Evolutionary conservation across 2,113 vertebrate species (phyloP).

Genomic region (Sorex fumeus): DNA sequence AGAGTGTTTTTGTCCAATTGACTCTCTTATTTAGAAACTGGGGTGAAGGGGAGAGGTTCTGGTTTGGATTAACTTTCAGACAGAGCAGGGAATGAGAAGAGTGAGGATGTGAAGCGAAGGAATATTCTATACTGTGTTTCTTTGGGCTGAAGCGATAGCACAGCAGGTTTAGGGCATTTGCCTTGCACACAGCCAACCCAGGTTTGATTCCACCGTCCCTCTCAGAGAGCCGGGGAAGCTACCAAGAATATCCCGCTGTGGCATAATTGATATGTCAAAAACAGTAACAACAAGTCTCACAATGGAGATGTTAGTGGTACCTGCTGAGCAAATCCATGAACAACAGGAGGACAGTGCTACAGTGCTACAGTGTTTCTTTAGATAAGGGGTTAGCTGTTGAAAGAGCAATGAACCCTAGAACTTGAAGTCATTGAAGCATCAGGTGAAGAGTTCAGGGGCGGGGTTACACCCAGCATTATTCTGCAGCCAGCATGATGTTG

Average conservation of each 20-base stretch:
- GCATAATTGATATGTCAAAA: too few species aligned
- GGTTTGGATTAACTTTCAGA: background rate
- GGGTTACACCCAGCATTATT: background rate
- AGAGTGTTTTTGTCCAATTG: background rate
- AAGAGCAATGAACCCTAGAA: background rate
- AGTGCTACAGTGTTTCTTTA: background rate
- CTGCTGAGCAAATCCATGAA: too few species aligned
- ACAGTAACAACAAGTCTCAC: too few species aligned
- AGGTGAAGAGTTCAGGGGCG: background rate
- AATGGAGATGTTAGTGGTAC: too few species aligned
- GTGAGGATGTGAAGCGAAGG: background rate
- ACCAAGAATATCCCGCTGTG: too few species aligned
- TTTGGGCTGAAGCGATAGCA: too few species aligned
- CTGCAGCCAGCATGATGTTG: too few species aligned
- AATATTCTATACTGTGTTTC: background rate
- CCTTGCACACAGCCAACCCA: too few species aligned
- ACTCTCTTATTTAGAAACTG: background rate
- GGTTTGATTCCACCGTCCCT: too few species aligned
- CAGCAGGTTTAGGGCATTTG: too few species aligned
- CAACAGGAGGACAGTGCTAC: too few species aligned
- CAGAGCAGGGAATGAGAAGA: background rate
- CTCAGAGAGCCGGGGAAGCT: too few species aligned
- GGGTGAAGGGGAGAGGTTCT: background rate
- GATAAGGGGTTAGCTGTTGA: accelerated
- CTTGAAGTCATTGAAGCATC: background rate